Percentiles rank a stretch among this genome's conserved stretches.
Conservation (phyloP, 2,113 vertebrate genomes). For the Lichenostomus cassidix region DNA sequence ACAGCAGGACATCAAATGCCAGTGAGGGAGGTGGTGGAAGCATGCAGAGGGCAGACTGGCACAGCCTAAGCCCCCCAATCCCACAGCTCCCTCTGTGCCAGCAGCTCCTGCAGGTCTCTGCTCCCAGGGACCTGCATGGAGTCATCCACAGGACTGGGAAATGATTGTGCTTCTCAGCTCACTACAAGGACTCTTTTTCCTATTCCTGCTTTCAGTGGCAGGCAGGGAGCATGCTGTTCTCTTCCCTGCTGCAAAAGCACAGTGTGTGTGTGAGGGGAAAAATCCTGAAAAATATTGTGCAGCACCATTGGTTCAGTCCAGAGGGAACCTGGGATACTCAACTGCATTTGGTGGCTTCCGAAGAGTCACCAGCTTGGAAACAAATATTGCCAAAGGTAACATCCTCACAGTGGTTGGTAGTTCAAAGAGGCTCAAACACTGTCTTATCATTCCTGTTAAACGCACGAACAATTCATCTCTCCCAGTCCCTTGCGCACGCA, state of each 20-base stretch:
- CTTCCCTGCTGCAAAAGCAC: background rate
- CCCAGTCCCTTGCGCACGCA: background rate
- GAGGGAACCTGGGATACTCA: slow-evolving; percentile 1
- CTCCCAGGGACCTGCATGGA: background rate
- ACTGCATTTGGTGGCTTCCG: background rate
- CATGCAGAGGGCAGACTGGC: background rate
- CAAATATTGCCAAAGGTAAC: slow-evolving; percentile 35
- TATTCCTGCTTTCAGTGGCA: background rate
- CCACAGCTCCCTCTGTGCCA: background rate
- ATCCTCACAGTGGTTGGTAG: background rate
- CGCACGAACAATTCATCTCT: background rate
- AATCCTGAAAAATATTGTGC: background rate
- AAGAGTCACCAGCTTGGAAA: background rate
- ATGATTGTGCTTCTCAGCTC: slow-evolving; percentile 52
- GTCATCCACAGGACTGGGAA: background rate
- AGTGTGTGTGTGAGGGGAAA: background rate
- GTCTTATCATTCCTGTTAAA: background rate
- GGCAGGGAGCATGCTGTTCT: background rate
- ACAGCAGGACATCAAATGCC: background rate
- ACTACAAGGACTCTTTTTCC: background rate
- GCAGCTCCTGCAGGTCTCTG: background rate
- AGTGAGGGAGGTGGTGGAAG: background rate
- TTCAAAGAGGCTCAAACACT: slow-evolving; percentile 26
- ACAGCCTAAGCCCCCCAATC: background rate
- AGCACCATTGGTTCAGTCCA: background rate